Conservation (phyloP, 2,797 vertebrate genomes). For the Enoplosus armatus region DNA sequence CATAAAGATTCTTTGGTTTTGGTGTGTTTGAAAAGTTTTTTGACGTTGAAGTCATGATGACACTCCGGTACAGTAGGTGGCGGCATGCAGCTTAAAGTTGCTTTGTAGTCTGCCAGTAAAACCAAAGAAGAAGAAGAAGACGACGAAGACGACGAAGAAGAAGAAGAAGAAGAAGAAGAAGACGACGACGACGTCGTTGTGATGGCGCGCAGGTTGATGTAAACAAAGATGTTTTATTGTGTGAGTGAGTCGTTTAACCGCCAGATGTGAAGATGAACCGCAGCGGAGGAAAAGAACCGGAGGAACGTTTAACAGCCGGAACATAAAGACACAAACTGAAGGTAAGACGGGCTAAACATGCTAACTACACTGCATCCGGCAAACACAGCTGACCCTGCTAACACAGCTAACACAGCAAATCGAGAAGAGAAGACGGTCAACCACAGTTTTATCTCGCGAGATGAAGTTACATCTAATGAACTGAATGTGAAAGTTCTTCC, state of each 20-base stretch:
- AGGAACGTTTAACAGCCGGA: neutral
- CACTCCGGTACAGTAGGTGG: neutral
- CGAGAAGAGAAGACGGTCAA: no score
- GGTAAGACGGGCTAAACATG: constrained; percentile 6
- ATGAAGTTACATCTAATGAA: no score
- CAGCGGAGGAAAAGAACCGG: neutral
- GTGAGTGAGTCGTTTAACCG: no score
- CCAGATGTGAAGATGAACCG: neutral
- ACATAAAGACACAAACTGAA: neutral
- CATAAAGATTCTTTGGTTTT: no score
- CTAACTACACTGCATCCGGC: neutral
- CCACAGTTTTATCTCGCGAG: no score
- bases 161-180: neutral
- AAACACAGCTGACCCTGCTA: neutral
- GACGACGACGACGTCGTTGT: no score
- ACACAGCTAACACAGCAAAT: neutral
- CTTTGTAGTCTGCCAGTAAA: no score
- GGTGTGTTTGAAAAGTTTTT: no score
- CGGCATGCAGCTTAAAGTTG: no score
- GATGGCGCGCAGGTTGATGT: constrained; percentile 13
- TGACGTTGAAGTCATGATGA: no score
- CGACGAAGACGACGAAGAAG: neutral
- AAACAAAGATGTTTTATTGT: constrained; percentile 39
- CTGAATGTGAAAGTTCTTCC: no score
- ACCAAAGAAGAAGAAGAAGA: neutral